Conservation (phyloP, 2,113 vertebrate genomes). For the Perca flavescens region DNA sequence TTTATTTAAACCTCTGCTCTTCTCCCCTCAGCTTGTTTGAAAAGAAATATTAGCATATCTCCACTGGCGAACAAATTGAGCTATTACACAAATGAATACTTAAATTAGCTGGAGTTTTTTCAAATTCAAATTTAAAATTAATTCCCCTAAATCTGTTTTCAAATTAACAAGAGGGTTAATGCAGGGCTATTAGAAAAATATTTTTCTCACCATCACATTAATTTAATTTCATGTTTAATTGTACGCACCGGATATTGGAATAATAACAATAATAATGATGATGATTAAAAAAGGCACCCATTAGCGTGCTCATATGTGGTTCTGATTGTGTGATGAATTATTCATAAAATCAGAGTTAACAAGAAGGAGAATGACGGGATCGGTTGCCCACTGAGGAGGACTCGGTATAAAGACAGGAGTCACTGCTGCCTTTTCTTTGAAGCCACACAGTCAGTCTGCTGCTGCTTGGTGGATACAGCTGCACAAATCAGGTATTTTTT, state of each 20-base stretch:
- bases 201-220: constrained; percentile 64
- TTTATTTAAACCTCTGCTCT: background rate
- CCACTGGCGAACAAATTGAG: constrained; percentile 51
- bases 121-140: constrained; percentile 66
- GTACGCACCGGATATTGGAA: constrained; percentile 35
- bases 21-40: constrained; percentile 1
- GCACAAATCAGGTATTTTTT: constrained; percentile 50
- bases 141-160: constrained; percentile 69
- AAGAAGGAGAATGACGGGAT: constrained; percentile 47
- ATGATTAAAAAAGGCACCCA: constrained; percentile 53
- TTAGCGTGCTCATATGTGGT: constrained; percentile 55
- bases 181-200: constrained; percentile 63
- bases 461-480: constrained; percentile 49
- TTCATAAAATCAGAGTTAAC: constrained; percentile 75
- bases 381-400: constrained; percentile 60
- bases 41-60: constrained; percentile 42
- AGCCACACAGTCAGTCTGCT: constrained; percentile 42
- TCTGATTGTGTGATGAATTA: constrained; percentile 70
- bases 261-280: constrained; percentile 62
- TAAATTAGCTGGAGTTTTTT: constrained; percentile 52
- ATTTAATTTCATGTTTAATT: constrained; percentile 71
- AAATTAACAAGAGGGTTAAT: constrained; percentile 70
- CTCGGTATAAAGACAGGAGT: constrained; percentile 63
- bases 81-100: constrained; percentile 63
- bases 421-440: constrained; percentile 48